These are phyloP conservation scores for Serranus cabrilla DNA, from an alignment of 2,797 vertebrate species.

Conservation along the genomic window DNA sequence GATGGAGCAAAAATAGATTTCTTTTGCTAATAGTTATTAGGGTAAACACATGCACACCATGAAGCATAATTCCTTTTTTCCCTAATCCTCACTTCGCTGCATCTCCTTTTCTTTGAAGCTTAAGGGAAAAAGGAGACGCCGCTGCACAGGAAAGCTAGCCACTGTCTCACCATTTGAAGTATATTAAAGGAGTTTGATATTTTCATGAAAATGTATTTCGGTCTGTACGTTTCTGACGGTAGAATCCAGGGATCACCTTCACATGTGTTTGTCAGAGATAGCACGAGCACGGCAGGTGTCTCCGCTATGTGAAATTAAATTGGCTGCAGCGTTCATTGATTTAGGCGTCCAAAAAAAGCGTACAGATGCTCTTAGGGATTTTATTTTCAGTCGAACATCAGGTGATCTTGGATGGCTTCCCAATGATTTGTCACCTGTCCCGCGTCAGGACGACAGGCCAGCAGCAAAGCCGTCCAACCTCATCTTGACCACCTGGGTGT, in stretches of 20 bases:
- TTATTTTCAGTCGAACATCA: constrained; percentile 45
- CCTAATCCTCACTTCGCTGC: constrained; percentile 63
- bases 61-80: constrained; percentile 72
- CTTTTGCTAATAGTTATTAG: constrained; percentile 70
- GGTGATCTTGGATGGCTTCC: constrained; percentile 70
- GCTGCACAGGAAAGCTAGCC: constrained; percentile 47
- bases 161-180: constrained; percentile 63
- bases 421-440: constrained; percentile 66
- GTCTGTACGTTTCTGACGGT: constrained; percentile 40
- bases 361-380: constrained; percentile 19
- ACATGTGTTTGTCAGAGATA: constrained; percentile 70
- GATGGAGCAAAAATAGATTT: constrained; percentile 48
- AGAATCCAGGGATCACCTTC: constrained; percentile 51
- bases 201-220: constrained; percentile 68
- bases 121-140: constrained; percentile 47
- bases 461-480: constrained; percentile 50
- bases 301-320: constrained; percentile 63
- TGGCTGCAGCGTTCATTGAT: constrained; percentile 66
- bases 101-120: constrained; percentile 69
- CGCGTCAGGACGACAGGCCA: constrained; percentile 23
- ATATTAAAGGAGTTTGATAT: constrained; percentile 71
- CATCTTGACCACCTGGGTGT: constrained; percentile 73
- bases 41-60: constrained; percentile 68
- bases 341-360: constrained; percentile 43
- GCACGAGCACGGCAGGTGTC: constrained; percentile 60